These are phyloP conservation scores for Anoura caudifer DNA, from an alignment of 2,113 vertebrate genomes.

Conservation along the genomic window DNA sequence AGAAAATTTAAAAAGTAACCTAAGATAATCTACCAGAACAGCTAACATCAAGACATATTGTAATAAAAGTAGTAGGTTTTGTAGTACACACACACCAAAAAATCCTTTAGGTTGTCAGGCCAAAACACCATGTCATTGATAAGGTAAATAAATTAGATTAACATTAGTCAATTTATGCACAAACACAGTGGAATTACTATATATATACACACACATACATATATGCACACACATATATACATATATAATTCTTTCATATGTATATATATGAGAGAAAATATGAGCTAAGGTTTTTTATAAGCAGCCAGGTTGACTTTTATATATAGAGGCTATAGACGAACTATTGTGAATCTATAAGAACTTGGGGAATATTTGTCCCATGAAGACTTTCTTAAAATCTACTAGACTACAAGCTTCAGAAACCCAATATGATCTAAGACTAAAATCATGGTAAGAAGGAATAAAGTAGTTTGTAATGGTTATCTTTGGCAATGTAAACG, in stretches of 20 bases:
- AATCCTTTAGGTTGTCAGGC: not conserved
- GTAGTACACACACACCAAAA: not conserved
- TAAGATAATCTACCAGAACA: not conserved
- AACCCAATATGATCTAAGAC: not conserved
- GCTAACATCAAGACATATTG: not conserved
- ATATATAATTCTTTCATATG: no score
- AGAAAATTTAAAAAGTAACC: not conserved
- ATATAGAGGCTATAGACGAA: not conserved
- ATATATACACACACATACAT: not conserved
- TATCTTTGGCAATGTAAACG: not conserved
- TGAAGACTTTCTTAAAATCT: not conserved
- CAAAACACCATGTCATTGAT: not conserved
- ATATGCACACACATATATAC: no score
- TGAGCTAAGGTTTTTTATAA: not conserved
- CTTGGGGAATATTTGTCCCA: not conserved
- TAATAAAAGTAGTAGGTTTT: not conserved
- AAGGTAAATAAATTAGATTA: not conserved
- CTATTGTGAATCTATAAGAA: not conserved
- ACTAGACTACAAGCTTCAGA: not conserved
- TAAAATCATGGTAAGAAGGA: not conserved
- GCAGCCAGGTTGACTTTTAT: not conserved
- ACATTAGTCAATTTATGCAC: not conserved
- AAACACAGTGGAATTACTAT: not conserved
- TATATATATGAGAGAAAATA: not conserved
- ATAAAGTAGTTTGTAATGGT: not conserved